Conservation (phyloP, 2,888 invertebrate species). For the Hypercompe scribonia region DNA sequence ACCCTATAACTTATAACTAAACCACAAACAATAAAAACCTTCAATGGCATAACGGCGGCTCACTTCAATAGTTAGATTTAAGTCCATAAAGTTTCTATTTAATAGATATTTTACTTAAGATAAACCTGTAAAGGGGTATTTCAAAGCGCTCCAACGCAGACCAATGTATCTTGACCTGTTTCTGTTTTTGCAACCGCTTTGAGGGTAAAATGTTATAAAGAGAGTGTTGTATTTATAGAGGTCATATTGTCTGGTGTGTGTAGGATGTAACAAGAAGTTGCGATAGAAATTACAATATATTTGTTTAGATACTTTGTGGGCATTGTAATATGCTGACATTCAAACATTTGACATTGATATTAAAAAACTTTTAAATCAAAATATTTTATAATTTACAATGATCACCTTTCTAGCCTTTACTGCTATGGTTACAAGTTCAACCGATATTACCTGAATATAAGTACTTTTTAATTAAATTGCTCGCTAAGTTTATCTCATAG, state of each 20-base stretch:
- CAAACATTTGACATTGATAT: too few relatives aligned
- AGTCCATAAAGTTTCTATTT: slow-evolving; percentile 25
- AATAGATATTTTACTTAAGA: slow-evolving; percentile 30
- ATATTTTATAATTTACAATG: too few relatives aligned
- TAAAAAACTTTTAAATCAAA: too few relatives aligned
- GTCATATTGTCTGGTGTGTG: slow-evolving; percentile 13
- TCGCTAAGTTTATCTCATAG: too few relatives aligned
- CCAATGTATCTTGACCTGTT: slow-evolving; percentile 12
- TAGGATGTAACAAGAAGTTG: slow-evolving; percentile 18
- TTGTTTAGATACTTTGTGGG: neutral
- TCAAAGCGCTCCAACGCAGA: slow-evolving; percentile 18
- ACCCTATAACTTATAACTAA: slow-evolving; percentile 2
- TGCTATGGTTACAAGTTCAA: too few relatives aligned
- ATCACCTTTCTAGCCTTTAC: too few relatives aligned
- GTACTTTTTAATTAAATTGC: too few relatives aligned
- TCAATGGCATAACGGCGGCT: slow-evolving; percentile 15
- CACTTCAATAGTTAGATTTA: slow-evolving; percentile 27
- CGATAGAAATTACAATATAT: neutral
- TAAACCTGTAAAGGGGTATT: slow-evolving; percentile 24
- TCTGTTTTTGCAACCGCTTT: neutral
- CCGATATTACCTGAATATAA: too few relatives aligned
- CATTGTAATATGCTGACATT: neutral
- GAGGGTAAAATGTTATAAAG: neutral
- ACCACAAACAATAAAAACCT: slow-evolving; percentile 19
- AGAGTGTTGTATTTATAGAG: slow-evolving; percentile 8